Percentiles rank a stretch among this genome's conserved stretches.
Evolutionary conservation across 2,888 invertebrate species (phyloP).

Genomic region (Drosophila borborema): DNA sequence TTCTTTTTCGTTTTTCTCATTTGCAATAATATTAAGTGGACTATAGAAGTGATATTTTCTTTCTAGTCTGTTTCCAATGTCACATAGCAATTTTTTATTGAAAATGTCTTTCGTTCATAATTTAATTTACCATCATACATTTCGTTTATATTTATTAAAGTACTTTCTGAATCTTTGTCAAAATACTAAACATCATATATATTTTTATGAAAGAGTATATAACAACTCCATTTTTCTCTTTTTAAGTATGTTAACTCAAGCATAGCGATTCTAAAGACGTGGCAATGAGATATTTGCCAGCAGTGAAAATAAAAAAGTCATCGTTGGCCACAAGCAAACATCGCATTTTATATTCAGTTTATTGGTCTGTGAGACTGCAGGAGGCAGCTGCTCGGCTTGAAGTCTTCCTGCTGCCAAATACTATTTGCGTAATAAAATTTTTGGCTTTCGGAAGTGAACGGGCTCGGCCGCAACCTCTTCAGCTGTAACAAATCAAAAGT

Average conservation of each 20-base stretch:
- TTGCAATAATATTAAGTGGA: not conserved
- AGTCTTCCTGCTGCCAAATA: not conserved
- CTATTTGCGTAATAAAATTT: constrained; percentile 7
- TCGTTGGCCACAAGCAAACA: constrained; percentile 50
- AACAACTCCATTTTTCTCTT: not conserved
- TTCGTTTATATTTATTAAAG: too few relatives aligned
- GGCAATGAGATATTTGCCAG: constrained; percentile 13
- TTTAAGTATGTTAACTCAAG: constrained; percentile 62
- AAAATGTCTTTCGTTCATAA: not conserved
- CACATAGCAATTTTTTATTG: not conserved
- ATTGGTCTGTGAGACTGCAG: constrained; percentile 12
- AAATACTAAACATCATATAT: too few relatives aligned
- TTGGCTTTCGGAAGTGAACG: not conserved
- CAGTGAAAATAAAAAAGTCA: constrained; percentile 22
- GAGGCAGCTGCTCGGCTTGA: not conserved
- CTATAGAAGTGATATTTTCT: not conserved
- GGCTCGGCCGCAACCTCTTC: not conserved
- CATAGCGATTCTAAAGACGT: constrained; percentile 51
- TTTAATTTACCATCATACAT: too few relatives aligned
- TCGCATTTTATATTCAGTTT: constrained; percentile 55
- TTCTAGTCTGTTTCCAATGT: not conserved
- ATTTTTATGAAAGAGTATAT: too few relatives aligned
- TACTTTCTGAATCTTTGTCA: too few relatives aligned
- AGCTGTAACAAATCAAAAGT: constrained; percentile 15
- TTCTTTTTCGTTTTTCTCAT: not conserved